Evolutionary conservation across 2,797 vertebrate species (phyloP), one percentile per base, ranked within the genome.

Genomic region (Macropus fuliginosus): DNA sequence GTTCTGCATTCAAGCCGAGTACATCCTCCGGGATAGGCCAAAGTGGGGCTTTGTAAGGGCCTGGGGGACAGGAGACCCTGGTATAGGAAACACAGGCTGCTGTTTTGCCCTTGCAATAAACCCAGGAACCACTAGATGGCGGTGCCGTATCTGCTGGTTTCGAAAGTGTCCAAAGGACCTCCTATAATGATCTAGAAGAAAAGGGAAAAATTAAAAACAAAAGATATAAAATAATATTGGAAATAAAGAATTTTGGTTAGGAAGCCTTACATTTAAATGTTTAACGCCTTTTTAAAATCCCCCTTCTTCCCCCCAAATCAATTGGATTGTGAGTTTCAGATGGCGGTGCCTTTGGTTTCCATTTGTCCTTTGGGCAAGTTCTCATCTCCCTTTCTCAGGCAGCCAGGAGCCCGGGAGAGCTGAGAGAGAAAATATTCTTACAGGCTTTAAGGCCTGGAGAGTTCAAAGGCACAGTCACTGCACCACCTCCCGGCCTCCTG

Each of bases 391-490:
- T 97, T 98, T 96, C 97, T 96, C 96, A 97, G 62, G 9, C 91
- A 96, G 92, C 94, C 91, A 93, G 0, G 92, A 97, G 97, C 4
- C 96, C 93, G 50, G 1, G 93, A 97, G 97, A 97, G 95, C 96
- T 57, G 95, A 96, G 98, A 97, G 96, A 89, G 95, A 96, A 98
- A 97, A 98, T 98, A 96, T 98, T 98, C 98, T 98, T 97, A 97
- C 95, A 98, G 98, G 97, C 98, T 98, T 98, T 98, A 98, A 98
- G 98, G 98, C 98, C 98, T 98, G 98, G 98, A 97, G 98, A 98
- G 98, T 98, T 98, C 98, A 98, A 98, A 98, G 98, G 91, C 95
- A 95, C 97, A 98, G 96, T 54, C 96, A 98, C 98, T 96, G 98
- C 97, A 96, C 97, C 0, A 31, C 93, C 98, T 98, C 98, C 96